Conservation (phyloP, 2,888 invertebrate species). For the Boloria selene region DNA sequence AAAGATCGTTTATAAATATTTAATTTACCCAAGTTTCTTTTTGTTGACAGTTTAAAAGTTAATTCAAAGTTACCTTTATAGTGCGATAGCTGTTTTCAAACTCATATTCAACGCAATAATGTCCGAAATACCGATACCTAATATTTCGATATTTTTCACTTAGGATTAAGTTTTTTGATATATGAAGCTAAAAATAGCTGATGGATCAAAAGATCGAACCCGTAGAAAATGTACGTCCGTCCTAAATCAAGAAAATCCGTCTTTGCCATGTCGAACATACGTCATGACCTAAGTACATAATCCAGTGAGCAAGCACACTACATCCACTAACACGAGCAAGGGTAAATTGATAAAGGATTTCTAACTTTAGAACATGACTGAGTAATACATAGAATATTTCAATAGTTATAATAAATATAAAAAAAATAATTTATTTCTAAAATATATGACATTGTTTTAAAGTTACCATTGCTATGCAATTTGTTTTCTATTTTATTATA, state of each 20-base stretch:
- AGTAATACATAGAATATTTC: too few relatives aligned
- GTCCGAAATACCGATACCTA: not conserved
- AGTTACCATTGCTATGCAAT: too few relatives aligned
- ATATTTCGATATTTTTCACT: too few relatives aligned
- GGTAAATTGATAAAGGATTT: slow-evolving; percentile 10
- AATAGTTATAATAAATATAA: too few relatives aligned
- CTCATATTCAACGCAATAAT: not conserved
- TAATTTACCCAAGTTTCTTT: too few relatives aligned
- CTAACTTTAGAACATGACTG: not conserved
- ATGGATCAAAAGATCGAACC: slow-evolving; percentile 5
- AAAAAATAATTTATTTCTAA: too few relatives aligned
- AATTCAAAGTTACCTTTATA: not conserved
- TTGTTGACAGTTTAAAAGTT: too few relatives aligned
- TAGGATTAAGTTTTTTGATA: not conserved
- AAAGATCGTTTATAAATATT: too few relatives aligned
- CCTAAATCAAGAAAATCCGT: slow-evolving; percentile 21
- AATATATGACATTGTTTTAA: too few relatives aligned
- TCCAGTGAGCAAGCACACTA: slow-evolving; percentile 10
- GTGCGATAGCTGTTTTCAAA: not conserved
- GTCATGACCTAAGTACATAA: slow-evolving; percentile 15
- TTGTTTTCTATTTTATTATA: too few relatives aligned
- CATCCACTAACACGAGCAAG: not conserved
- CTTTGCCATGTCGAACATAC: slow-evolving; percentile 15
- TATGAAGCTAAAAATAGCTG: slow-evolving; percentile 5
- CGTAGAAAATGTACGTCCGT: not conserved